These are phyloP conservation scores for Aphidius colemani DNA, from an alignment of 2,888 invertebrate species.

Conservation along the genomic window DNA sequence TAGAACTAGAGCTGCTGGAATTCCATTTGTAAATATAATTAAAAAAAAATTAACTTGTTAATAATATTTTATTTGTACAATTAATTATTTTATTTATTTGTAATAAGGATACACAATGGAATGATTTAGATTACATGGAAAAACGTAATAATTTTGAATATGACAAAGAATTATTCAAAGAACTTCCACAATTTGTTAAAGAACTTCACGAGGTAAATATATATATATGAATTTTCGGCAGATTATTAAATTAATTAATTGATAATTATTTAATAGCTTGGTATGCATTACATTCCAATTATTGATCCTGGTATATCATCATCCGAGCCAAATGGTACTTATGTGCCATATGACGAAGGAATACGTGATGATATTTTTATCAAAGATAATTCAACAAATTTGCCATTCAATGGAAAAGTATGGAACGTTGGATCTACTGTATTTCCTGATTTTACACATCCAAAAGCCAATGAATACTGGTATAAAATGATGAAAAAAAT, in stretches of 20 bases:
- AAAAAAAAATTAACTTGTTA: conserved; percentile 2
- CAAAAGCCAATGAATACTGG: conserved; percentile 74
- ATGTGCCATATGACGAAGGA: conserved; percentile 78
- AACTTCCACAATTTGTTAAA: conserved; percentile 72
- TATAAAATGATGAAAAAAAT: conserved; percentile 70
- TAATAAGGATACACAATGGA: conserved; percentile 78
- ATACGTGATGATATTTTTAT: conserved; percentile 74
- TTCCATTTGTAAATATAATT: conserved; percentile 70
- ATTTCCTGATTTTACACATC: conserved; percentile 84
- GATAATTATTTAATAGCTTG: conserved; percentile 53
- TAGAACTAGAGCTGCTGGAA: conserved; percentile 73
- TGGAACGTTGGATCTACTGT: conserved; percentile 76
- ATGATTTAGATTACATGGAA: conserved; percentile 85
- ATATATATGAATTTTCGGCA: not conserved
- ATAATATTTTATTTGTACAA: conserved; percentile 19
- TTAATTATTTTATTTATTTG: conserved; percentile 28
- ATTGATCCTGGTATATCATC: conserved; percentile 80
- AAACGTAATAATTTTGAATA: conserved; percentile 80
- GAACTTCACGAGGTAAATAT: conserved; percentile 65
- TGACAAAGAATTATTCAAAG: conserved; percentile 67
- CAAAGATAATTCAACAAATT: conserved; percentile 67
- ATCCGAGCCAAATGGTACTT: conserved; percentile 69
- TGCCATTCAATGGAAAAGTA: conserved; percentile 75
- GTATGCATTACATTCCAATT: conserved; percentile 78
- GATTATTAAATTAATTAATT: not conserved